Evolutionary conservation across 2,797 vertebrate genomes (phyloP).

Genomic region (Apodemus agrarius): DNA sequence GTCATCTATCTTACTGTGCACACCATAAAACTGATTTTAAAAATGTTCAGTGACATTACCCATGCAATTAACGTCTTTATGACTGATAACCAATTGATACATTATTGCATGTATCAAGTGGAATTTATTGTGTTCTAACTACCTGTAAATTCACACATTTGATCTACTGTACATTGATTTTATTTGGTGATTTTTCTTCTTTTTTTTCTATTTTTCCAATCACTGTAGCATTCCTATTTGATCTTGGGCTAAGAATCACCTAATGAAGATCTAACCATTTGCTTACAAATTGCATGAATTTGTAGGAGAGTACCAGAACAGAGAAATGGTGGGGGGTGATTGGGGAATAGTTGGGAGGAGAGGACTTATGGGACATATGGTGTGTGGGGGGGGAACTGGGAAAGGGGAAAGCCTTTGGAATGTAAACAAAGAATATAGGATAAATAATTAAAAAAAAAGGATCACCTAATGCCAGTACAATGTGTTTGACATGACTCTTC

Average conservation of each 20-base stretch:
- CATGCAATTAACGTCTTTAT: not conserved
- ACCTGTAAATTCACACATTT: not conserved
- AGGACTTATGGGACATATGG: too few species aligned
- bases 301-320: too few species aligned
- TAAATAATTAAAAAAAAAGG: too few species aligned
- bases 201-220: not conserved
- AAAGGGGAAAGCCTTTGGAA: too few species aligned
- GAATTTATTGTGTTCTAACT: not conserved
- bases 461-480: not conserved
- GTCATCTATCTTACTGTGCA: not conserved
- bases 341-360: too few species aligned
- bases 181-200: not conserved
- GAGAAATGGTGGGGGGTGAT: too few species aligned
- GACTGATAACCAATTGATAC: not conserved
- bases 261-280: too few species aligned
- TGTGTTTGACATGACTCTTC: not conserved
- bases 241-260: not conserved
- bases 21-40: not conserved
- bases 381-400: too few species aligned
- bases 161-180: not conserved
- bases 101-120: not conserved
- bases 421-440: too few species aligned
- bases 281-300: too few species aligned
- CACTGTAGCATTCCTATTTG: not conserved
- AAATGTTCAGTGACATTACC: not conserved